These are phyloP conservation scores for Copsychus sechellarum DNA, from an alignment of 2,113 vertebrate species.

Conservation along the genomic window DNA sequence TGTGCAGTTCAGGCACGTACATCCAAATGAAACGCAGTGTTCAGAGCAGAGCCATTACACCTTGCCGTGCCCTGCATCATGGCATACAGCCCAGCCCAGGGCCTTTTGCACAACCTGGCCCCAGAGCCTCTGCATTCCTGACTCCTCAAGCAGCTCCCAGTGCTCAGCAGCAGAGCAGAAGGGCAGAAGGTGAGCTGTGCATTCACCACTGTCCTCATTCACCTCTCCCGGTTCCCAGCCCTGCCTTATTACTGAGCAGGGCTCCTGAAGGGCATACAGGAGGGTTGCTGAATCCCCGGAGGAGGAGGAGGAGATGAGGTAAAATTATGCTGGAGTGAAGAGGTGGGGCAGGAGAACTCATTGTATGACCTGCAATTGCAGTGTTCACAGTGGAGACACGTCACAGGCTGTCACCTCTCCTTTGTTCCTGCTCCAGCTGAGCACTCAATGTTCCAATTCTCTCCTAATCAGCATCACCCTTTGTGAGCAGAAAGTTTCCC, in stretches of 20 bases:
- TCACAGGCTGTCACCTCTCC: not conserved
- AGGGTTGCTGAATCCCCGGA: not conserved
- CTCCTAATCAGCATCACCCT: conserved; percentile 18
- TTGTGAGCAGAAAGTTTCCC: conserved; percentile 13
- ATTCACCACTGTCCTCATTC: not conserved
- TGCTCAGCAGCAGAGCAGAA: not conserved
- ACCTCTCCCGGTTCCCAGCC: not conserved
- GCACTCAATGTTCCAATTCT: conserved; percentile 34
- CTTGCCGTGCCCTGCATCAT: not conserved
- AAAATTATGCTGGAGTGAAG: not conserved
- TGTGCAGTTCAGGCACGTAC: not conserved
- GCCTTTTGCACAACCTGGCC: not conserved
- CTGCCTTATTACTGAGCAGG: not conserved
- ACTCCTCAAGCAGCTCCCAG: not conserved
- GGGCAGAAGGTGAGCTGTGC: not conserved
- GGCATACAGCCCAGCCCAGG: not conserved
- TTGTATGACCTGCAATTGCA: not conserved
- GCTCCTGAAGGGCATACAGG: not conserved
- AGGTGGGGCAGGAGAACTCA: not conserved
- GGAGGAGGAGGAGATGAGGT: not conserved
- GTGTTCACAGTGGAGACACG: not conserved
- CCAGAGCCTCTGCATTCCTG: not conserved
- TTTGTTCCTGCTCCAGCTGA: conserved; percentile 16
- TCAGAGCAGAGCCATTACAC: not conserved
- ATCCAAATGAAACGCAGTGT: not conserved